Conservation (phyloP, 2,797 vertebrate genomes). For the Etheostoma nigrum region DNA sequence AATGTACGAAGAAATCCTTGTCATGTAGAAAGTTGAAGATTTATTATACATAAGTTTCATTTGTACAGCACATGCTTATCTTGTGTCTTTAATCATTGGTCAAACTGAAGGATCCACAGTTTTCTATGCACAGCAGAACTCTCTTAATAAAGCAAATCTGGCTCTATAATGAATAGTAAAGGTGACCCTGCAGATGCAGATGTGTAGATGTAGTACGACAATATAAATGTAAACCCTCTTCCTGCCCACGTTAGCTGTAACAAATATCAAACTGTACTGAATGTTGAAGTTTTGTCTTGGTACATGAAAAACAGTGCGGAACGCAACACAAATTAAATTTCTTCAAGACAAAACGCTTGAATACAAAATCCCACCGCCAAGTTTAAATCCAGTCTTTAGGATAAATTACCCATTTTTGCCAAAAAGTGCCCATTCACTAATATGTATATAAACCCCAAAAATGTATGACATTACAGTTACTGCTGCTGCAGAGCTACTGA, state of each 20-base stretch:
- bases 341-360: constrained; percentile 3
- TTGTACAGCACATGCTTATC: background rate
- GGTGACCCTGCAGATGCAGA: constrained; percentile 23
- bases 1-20: background rate
- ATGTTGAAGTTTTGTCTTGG: background rate
- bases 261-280: constrained; percentile 1
- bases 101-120: constrained; percentile 35
- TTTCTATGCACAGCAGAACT: constrained; percentile 21
- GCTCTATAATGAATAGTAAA: constrained; percentile 33
- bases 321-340: background rate
- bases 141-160: constrained; percentile 32
- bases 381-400: background rate
- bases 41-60: background rate
- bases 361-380: background rate
- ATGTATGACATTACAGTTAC: constrained; percentile 17
- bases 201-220: background rate
- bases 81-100: constrained; percentile 49
- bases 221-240: background rate
- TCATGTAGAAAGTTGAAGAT: background rate
- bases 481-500: constrained; percentile 24
- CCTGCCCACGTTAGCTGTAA: background rate
- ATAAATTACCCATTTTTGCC: background rate
- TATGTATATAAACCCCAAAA: background rate
- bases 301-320: background rate
- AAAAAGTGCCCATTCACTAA: background rate